Base-by-base conservation (phyloP, 2,888 invertebrate species). In the Lochmaea crataegi region DNA sequence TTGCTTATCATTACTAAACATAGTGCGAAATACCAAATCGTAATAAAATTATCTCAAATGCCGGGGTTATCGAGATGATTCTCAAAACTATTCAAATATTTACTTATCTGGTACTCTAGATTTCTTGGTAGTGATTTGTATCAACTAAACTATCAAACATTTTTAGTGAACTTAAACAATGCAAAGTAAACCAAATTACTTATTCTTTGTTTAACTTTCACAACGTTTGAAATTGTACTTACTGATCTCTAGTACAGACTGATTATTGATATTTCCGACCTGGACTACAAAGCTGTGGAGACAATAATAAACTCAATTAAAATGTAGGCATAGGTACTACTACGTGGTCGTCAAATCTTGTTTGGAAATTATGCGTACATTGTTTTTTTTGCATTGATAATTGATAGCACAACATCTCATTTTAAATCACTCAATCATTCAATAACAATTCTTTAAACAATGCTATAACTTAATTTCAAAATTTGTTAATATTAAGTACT, bases 31-130 rank as follows among this genome's bases (percentile, higher is more conserved):
- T 63, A 56, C 42, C 61, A 57, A 63, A 70, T 70, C 57, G 53
- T 65, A 70, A 70, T 70, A 45, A 64, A 70, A 42, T 70, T 64
- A 70, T 70, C 70, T 38, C 42, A 32, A 14, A 56, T 57, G 26
- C 45, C 16, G 64, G 57, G 70, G 70, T 70, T 70, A 70, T 70
- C 70, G 57, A 57, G 53, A 65, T 69, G 45, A 57, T 41, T 22
- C 16, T 57, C 65, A 56, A 64, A 65, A 70, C 57, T 64, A 65
- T 64, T 70, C 64, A 70, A 70, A 70, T 70, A 70, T 65, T 70
- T 70, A 70, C 48, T 41, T 61, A 61, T 16, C 18, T 68, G 63
- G 42, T 63, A 56, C 69, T 70, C 57, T 26, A 56, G 18, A 57
- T 65, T 65, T 65, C 53, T 38, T 16, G 32, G 41, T 32, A 51